Evolutionary conservation across 2,797 vertebrate species (phyloP).

Genomic region (Brachyrhaphis roseni): DNA sequence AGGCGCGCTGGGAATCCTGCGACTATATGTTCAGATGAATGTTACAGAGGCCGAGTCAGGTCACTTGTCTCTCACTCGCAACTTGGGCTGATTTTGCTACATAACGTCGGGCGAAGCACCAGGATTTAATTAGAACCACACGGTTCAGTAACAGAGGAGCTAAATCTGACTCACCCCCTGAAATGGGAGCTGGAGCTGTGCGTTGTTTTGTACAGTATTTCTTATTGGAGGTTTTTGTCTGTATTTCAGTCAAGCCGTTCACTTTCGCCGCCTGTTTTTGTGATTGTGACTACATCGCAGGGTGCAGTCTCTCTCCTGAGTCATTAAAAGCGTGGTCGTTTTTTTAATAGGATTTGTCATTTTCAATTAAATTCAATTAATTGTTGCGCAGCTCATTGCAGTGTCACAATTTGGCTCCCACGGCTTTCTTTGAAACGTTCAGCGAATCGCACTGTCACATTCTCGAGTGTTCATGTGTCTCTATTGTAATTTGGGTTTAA

Average conservation of each 20-base stretch:
- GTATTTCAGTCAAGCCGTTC: not conserved
- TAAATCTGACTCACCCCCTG: not conserved
- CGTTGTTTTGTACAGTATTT: not conserved
- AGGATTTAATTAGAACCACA: not conserved
- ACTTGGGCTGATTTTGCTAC: not conserved
- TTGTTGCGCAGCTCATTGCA: not conserved
- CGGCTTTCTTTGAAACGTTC: not conserved
- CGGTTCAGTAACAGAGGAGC: not conserved
- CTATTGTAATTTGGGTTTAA: not conserved
- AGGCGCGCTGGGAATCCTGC: not conserved
- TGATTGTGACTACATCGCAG: not conserved
- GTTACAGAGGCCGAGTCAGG: not conserved
- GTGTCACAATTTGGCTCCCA: not conserved
- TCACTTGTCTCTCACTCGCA: not conserved
- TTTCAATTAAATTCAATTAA: slow-evolving; percentile 6
- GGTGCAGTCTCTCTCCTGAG: not conserved
- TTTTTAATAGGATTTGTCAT: not conserved
- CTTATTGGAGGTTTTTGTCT: not conserved
- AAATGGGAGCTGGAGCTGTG: not conserved
- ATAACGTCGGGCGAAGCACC: not conserved
- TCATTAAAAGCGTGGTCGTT: slow-evolving; percentile 5
- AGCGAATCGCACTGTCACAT: not conserved
- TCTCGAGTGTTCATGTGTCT: not conserved
- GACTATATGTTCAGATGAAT: not conserved
- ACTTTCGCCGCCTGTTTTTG: not conserved